Evolutionary conservation across 2,113 vertebrate genomes (phyloP).

Genomic region (Amblyornis subalaris): DNA sequence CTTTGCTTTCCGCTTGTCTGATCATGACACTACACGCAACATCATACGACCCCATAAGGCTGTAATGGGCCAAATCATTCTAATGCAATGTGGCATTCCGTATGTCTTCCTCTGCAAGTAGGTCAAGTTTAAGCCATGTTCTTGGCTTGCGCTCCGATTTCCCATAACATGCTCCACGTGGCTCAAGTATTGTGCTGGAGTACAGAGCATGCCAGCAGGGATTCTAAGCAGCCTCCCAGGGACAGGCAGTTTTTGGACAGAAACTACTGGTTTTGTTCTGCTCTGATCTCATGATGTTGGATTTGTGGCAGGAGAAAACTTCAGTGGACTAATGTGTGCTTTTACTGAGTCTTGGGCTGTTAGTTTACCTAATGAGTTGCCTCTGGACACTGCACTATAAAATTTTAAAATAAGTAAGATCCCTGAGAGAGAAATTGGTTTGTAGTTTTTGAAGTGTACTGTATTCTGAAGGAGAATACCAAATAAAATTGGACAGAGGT

Average conservation of each 20-base stretch:
- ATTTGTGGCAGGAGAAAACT: neutral
- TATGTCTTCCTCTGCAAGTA: conserved; percentile 80
- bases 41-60: conserved; percentile 76
- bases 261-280: neutral
- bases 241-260: neutral
- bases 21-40: conserved; percentile 49
- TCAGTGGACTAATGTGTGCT: neutral
- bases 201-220: neutral
- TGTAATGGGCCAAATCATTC: conserved; percentile 66
- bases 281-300: neutral
- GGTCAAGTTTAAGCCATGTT: conserved; percentile 82
- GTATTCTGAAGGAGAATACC: neutral
- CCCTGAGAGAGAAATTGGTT: neutral
- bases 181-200: neutral
- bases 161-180: conserved; percentile 53
- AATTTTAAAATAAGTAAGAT: neutral
- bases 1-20: conserved; percentile 81
- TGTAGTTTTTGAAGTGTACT: neutral
- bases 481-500: neutral
- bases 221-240: conserved; percentile 18
- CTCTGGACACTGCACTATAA: neutral
- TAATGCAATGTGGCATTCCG: conserved; percentile 81
- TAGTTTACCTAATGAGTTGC: neutral
- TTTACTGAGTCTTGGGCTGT: neutral
- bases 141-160: conserved; percentile 50